These are phyloP conservation scores for Aurelia aurita DNA, from an alignment of 30 jellyfish, hydroid and myxozoan species.

Conservation along the genomic window DNA sequence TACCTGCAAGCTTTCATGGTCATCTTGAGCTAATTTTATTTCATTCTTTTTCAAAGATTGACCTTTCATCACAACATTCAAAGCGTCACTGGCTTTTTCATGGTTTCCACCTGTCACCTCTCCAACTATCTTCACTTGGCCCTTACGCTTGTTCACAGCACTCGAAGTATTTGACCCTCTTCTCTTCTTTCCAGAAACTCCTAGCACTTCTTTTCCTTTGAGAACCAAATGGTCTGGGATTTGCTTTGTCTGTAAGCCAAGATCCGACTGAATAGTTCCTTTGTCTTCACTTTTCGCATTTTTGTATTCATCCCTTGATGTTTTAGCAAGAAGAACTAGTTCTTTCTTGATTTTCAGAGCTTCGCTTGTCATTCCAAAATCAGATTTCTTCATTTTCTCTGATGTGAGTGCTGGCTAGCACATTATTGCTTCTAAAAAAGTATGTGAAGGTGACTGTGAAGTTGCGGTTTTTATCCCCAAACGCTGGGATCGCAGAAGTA, in stretches of 20 bases:
- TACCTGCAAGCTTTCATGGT: too few species aligned
- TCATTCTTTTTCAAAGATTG: too few species aligned
- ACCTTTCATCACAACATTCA: slow-evolving; percentile 63
- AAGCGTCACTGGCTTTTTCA: background rate
- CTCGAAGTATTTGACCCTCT: slow-evolving; percentile 15
- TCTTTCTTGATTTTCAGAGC: slow-evolving; percentile 45
- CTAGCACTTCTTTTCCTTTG: slow-evolving; percentile 64
- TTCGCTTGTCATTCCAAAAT: slow-evolving; percentile 4
- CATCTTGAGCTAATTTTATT: too few species aligned
- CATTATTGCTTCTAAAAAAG: too few species aligned
- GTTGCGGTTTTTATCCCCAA: too few species aligned
- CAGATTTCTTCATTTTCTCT: slow-evolving; percentile 28
- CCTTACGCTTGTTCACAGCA: background rate
- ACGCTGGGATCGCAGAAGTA: too few species aligned
- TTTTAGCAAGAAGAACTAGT: slow-evolving; percentile 33
- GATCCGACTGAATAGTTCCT: slow-evolving; percentile 25
- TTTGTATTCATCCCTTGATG: slow-evolving; percentile 46
- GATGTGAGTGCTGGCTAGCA: too few species aligned
- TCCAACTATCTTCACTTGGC: background rate
- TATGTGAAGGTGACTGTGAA: too few species aligned
- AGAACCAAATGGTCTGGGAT: slow-evolving; percentile 13
- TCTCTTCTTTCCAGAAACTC: slow-evolving; percentile 43
- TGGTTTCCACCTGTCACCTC: background rate
- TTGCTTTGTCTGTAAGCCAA: slow-evolving; percentile 11
- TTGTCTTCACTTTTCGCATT: slow-evolving; percentile 28